A percentile compares a stretch with the other conserved stretches of the same genome.
These are phyloP conservation scores for Erythrolamprus reginae DNA, from an alignment of 2,113 vertebrate species.

Conservation along the genomic window DNA sequence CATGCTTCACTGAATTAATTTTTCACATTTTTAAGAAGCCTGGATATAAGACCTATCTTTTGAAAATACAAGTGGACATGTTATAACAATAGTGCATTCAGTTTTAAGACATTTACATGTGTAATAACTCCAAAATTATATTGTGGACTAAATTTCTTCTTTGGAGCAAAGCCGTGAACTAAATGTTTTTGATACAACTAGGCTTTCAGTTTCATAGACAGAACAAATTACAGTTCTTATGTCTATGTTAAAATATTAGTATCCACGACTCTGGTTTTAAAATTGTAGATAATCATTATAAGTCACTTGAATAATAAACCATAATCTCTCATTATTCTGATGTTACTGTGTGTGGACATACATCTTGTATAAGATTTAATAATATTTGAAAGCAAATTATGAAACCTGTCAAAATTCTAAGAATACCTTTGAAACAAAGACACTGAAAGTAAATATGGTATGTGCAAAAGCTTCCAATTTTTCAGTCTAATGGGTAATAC, in stretches of 20 bases:
- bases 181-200: not conserved
- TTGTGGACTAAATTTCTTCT: not conserved
- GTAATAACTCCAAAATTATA: constrained; percentile 23
- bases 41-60: constrained; percentile 31
- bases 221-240: not conserved
- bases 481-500: not conserved
- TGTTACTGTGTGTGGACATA: not conserved
- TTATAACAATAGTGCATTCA: constrained; percentile 8
- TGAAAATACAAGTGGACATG: not conserved
- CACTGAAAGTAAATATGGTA: not conserved
- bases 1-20: constrained; percentile 38
- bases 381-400: not conserved
- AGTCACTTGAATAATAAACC: not conserved
- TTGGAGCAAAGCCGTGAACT: not conserved
- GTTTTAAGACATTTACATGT: constrained; percentile 16
- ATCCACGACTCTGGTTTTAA: not conserved
- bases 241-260: not conserved
- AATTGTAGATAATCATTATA: not conserved
- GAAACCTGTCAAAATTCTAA: not conserved
- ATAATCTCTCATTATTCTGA: not conserved
- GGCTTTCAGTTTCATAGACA: not conserved
- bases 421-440: not conserved
- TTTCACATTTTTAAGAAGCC: constrained; percentile 27
- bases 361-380: not conserved
- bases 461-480: not conserved